Evolutionary conservation across 2,797 vertebrate species (phyloP), one percentile per base, ranked within the genome.

Genomic region (Peromyscus attwateri): DNA sequence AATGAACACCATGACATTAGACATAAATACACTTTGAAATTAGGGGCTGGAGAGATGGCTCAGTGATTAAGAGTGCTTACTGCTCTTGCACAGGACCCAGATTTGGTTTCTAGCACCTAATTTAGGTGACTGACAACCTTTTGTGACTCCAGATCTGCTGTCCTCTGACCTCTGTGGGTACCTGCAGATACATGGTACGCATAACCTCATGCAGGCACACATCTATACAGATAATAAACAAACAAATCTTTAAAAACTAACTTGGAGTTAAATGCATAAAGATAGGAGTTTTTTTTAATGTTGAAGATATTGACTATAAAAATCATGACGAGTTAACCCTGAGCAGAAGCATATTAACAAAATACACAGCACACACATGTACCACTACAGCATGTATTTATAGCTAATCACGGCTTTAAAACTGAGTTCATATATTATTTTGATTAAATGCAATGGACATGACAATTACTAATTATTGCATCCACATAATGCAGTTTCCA

Each of bases 371-470:
- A 96, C 55, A 82, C 17, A 31, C 13, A 37, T 46, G 17, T 60
- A 40, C 34, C 37, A 89, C 4, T 49, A 55, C 9, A 55, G 80
- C 70, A 83, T 23, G 68, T 10, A 25, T 31, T 73, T 73, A 70
- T 12, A 82, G 71, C 49, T 83, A 87, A 55, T 55, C 79, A 80
- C 17, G 60, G 7, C 40, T 83, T 55, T 17, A 62, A 89, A 97
- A 89, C 52, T 1, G 2, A 73, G 6, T 70, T 88, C 46, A 71
- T 25, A 12, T 66, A 70, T 52, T 92, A 79, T 89, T 95, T 94
- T 55, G 89, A 95, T 85, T 92, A 97, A 96, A 87, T 71, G 40
- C 19, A 73, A 93, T 88, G 77, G 80, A 84, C 16, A 80, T 37
- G 68, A 21, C 81, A 88, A 95, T 70, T 76, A 77, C 93, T 75